Evolutionary conservation across 2,797 vertebrate genomes (phyloP).

Genomic region (Phylloscopus collybita): DNA sequence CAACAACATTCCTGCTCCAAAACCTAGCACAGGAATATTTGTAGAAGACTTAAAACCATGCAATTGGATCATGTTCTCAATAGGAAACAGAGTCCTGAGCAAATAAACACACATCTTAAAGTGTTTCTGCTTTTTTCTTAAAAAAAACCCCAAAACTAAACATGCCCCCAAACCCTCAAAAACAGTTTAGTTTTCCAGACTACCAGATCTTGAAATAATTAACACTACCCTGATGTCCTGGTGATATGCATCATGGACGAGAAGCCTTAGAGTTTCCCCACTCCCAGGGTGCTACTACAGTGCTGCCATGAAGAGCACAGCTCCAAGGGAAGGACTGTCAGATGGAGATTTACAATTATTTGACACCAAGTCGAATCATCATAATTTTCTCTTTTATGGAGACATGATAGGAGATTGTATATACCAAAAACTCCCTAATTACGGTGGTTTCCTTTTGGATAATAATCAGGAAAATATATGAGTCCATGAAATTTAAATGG

Average conservation of each 20-base stretch:
- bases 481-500: constrained; percentile 9
- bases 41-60: background rate
- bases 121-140: background rate
- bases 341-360: background rate
- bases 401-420: background rate
- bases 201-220: background rate
- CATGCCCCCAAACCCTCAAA: too few species aligned
- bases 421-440: constrained; percentile 41
- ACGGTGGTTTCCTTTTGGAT: constrained; percentile 30
- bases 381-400: background rate
- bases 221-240: background rate
- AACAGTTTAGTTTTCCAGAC: background rate
- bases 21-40: background rate
- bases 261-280: background rate
- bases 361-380: background rate
- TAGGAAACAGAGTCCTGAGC: background rate
- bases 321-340: background rate
- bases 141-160: background rate
- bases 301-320: background rate
- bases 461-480: background rate
- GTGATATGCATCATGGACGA: background rate
- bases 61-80: background rate
- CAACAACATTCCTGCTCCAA: background rate
- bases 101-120: background rate
- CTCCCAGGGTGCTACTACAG: background rate